Conservation (phyloP, 2,888 invertebrate species). For the Andrena trimmerana region DNA sequence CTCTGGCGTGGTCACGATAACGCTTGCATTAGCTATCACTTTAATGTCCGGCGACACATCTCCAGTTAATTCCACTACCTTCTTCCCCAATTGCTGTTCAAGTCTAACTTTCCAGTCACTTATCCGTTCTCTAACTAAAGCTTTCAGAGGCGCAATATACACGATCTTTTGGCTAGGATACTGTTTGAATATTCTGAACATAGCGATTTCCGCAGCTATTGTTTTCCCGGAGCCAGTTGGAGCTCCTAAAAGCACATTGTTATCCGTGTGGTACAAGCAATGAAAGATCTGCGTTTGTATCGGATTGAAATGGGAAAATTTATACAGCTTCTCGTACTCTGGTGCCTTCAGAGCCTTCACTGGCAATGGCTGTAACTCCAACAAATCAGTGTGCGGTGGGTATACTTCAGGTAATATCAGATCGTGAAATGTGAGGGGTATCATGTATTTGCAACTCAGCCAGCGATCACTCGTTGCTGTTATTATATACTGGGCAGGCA, state of each 20-base stretch:
- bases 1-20: slow-evolving; percentile 99
- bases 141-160: slow-evolving; percentile 99
- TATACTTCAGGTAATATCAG: slow-evolving; percentile 96
- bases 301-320: slow-evolving; percentile 98
- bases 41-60: slow-evolving; percentile 94
- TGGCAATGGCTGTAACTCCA: slow-evolving; percentile 96
- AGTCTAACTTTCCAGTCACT: slow-evolving; percentile 97
- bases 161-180: slow-evolving; percentile 94
- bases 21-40: slow-evolving; percentile 93
- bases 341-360: slow-evolving; percentile 92
- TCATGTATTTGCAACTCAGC: slow-evolving; percentile 88
- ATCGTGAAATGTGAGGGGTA: slow-evolving; percentile 92
- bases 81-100: slow-evolving; percentile 90
- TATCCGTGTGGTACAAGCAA: slow-evolving; percentile 97
- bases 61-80: slow-evolving; percentile 98
- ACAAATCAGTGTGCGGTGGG: slow-evolving; percentile 96
- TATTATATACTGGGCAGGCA: slow-evolving; percentile 97
- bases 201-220: slow-evolving; percentile 98
- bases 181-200: slow-evolving; percentile 95
- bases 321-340: slow-evolving; percentile 92
- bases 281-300: slow-evolving; percentile 99
- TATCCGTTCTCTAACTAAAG: slow-evolving; percentile 97
- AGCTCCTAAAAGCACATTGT: slow-evolving; percentile 97
- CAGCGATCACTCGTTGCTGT: slow-evolving; percentile 95
- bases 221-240: slow-evolving; percentile 99